A percentile compares a stretch with the other conserved stretches of the same genome.
Conservation (phyloP, 1,140 invertebrate genomes). For the Diabrotica undecimpunctata region DNA sequence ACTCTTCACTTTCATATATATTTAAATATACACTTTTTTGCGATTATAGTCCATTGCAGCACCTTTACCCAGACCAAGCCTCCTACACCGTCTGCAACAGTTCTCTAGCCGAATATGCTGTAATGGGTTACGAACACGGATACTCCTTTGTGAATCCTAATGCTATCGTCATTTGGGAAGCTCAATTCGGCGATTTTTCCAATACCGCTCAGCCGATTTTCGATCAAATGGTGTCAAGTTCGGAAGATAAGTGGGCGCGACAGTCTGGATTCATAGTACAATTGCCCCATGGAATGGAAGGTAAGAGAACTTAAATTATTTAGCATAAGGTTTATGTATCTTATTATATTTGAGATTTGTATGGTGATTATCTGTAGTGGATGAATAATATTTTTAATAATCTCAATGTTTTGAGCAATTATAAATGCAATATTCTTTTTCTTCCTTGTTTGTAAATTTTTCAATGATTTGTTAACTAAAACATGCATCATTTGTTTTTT, state of each 20-base stretch:
- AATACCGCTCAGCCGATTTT: conserved; percentile 84
- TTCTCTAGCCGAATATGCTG: conserved; percentile 76
- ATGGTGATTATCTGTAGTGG: too few species aligned
- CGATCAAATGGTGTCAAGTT: conserved; percentile 78
- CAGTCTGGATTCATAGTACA: conserved; percentile 78
- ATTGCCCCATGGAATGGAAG: conserved; percentile 88
- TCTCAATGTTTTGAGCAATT: too few species aligned
- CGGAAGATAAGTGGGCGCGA: conserved; percentile 79
- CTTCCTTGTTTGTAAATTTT: too few species aligned
- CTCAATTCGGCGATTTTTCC: conserved; percentile 86
- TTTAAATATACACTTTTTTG: too few species aligned
- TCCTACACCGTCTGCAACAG: conserved; percentile 77
- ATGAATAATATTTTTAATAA: too few species aligned
- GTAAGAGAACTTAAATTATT: conserved; percentile 47
- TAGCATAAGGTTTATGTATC: too few species aligned
- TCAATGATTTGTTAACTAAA: too few species aligned
- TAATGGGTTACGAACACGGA: conserved; percentile 76
- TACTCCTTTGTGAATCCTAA: conserved; percentile 81
- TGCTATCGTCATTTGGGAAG: conserved; percentile 83
- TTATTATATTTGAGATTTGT: too few species aligned
- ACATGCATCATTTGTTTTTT: conserved; percentile 1
- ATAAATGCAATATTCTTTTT: too few species aligned
- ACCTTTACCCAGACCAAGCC: conserved; percentile 70
- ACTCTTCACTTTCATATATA: too few species aligned
- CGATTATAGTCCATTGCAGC: conserved; percentile 49